These are phyloP conservation scores for Cromileptes altivelis DNA, from an alignment of 2,113 vertebrate species.

Conservation along the genomic window DNA sequence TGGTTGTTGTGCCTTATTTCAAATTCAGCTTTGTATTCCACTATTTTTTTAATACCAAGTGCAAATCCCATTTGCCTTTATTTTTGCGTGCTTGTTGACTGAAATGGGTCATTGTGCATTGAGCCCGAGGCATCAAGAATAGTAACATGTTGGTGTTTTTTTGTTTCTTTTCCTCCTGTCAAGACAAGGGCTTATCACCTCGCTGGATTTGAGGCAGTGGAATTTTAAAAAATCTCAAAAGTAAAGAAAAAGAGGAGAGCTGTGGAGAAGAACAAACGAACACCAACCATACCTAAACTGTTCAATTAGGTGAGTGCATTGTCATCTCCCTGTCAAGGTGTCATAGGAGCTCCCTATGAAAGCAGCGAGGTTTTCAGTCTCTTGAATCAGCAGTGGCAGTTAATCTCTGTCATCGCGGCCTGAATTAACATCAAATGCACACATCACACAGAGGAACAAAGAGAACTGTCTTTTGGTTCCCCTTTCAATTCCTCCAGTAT, in stretches of 20 bases:
- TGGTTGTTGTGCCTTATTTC: not conserved
- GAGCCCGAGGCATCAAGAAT: constrained; percentile 51
- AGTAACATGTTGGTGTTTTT: constrained; percentile 23
- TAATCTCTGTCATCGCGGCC: constrained; percentile 29
- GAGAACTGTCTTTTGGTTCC: constrained; percentile 18
- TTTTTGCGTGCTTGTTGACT: constrained; percentile 58
- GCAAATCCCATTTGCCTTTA: constrained; percentile 44
- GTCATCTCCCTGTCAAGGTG: constrained; percentile 42
- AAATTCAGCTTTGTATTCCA: constrained; percentile 15
- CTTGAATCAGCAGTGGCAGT: constrained; percentile 44
- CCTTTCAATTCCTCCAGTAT: constrained; percentile 8
- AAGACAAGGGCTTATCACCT: constrained; percentile 40
- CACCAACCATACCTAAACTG: constrained; percentile 27
- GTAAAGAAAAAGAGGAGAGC: not conserved
- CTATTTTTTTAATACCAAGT: constrained; percentile 20
- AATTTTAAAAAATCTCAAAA: constrained; percentile 17
- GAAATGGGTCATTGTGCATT: constrained; percentile 72
- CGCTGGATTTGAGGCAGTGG: constrained; percentile 11
- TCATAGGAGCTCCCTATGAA: not conserved
- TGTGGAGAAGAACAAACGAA: not conserved
- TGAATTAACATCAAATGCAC: constrained; percentile 42
- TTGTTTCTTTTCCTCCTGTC: constrained; percentile 7
- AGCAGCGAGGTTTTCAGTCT: constrained; percentile 12
- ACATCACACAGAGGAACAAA: constrained; percentile 27
- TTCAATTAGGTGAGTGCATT: constrained; percentile 42